phyloP scores from a whole-genome alignment of 1,140 invertebrate genomes.

The Pinna nobilis region DNA sequence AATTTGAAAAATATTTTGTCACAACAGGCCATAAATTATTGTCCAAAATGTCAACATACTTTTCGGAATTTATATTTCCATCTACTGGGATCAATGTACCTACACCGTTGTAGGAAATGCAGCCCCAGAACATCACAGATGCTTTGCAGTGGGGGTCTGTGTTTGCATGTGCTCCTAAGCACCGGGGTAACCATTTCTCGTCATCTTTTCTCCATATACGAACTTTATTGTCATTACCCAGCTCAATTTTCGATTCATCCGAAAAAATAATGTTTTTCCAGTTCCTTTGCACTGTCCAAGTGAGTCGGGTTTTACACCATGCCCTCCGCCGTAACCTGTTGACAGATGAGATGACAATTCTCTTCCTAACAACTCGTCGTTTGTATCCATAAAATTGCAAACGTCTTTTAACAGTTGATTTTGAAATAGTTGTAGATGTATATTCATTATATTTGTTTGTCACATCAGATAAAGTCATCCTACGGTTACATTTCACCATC shows the following conservation, averaged over 20 bases:
- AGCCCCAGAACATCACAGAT: slow-evolving; percentile 14
- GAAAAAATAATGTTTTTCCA: slow-evolving; percentile 9
- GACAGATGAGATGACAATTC: too few species aligned
- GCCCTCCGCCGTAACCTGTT: not conserved
- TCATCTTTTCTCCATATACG: not conserved
- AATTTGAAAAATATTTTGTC: not conserved
- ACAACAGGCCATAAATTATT: slow-evolving; percentile 7
- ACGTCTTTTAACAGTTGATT: not conserved
- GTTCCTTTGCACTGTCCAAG: not conserved
- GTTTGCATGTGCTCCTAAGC: not conserved
- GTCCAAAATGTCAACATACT: slow-evolving; percentile 13
- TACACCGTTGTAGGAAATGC: slow-evolving; percentile 13
- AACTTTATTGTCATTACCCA: not conserved
- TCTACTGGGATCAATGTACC: not conserved
- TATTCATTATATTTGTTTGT: not conserved
- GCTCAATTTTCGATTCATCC: slow-evolving; percentile 2
- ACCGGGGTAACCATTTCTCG: not conserved
- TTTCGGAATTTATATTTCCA: slow-evolving; percentile 18
- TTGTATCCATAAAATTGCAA: not conserved
- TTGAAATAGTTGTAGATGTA: not conserved
- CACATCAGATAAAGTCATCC: not conserved
- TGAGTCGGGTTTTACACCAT: not conserved
- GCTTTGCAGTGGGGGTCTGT: not conserved
- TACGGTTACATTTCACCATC: not conserved
- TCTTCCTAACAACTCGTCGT: not conserved